Percentiles rank a stretch among this genome's conserved stretches.
Conservation (phyloP, 2,113 vertebrate species). For the Nymphicus hollandicus region DNA sequence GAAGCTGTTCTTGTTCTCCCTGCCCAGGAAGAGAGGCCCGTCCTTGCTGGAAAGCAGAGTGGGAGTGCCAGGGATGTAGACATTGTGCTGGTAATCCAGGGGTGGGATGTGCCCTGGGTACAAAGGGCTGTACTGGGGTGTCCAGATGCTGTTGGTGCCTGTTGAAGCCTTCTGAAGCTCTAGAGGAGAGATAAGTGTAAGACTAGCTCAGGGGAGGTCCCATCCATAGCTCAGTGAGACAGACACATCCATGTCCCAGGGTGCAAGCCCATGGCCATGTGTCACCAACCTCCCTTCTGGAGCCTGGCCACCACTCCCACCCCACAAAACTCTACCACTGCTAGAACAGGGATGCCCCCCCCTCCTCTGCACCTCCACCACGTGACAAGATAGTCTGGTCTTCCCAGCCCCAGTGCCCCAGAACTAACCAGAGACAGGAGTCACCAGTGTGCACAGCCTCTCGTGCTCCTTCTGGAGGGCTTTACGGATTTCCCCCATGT, state of each 20-base stretch:
- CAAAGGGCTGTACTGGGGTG: constrained; percentile 79
- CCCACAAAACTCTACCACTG: neutral
- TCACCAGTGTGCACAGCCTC: constrained; percentile 70
- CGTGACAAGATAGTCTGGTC: rapidly evolving
- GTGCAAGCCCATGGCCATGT: neutral
- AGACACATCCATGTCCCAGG: neutral
- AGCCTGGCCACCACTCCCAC: neutral
- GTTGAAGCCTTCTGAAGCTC: constrained; percentile 84
- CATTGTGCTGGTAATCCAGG: constrained; percentile 90
- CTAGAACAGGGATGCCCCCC: neutral
- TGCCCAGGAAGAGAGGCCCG: constrained; percentile 70
- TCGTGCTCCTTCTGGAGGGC: constrained; percentile 85
- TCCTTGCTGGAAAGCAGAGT: constrained; percentile 83
- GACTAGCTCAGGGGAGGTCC: neutral
- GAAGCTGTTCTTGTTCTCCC: constrained; percentile 87
- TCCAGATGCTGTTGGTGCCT: constrained; percentile 79
- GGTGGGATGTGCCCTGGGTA: constrained; percentile 71
- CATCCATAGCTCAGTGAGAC: neutral
- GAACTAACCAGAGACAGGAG: constrained; percentile 83
- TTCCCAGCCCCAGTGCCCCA: neutral
- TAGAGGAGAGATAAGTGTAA: constrained; percentile 26
- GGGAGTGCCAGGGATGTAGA: constrained; percentile 88
- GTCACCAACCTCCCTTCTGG: neutral
- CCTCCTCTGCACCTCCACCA: neutral
- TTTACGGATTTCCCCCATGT: constrained; percentile 77